Base-by-base conservation (phyloP, 2,888 invertebrate species). In the Agrochola circellaris region DNA sequence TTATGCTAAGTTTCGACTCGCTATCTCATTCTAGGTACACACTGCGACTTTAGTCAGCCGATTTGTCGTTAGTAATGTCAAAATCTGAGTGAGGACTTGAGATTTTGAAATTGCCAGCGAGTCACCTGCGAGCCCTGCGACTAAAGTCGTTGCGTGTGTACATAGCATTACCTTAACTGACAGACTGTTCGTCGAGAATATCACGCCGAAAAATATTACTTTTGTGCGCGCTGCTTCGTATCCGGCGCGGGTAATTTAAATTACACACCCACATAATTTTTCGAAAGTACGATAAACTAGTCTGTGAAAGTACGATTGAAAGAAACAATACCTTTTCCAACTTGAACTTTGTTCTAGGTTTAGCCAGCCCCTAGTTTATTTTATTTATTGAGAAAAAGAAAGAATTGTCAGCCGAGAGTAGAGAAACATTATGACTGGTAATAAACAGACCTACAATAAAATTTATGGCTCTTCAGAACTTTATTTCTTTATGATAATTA, bases 161-260 rank as follows among this genome's bases (percentile, higher is more conserved):
- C 17, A 8, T 54, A 30, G 30, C 56, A 15, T 45, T n/a, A 56
- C 2, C 11, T 6, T 30, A n/a, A 5, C 11, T 42, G 5, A 30
- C 30, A 26, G 7, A 73, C 23, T 58, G 30, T 34, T 34, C 9
- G 20, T 26, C 60, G 79, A 79, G 77, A 77, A 77, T 77, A 69
- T 69, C 77, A 77, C 51, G 51, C 58, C 15, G 30, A 61, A 45
- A 8, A 30, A 51, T 30, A 30, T 58, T 34, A 34, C 23, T 58
- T 58, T 26, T 48, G 38, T 38, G 60, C 30, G 48, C 38, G 23
- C 17, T 4, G 8, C 20, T 65, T 30, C 5, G 2, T 23, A 38
- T 34, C 3, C 42, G 11, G 58, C 69, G 60, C 83, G 77, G 60
- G 45, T 48, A 42, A 70, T 66, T 56, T 56, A 69, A 75, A 67